Conservation (phyloP, 2,113 vertebrate species). For the Mellivora capensis region DNA sequence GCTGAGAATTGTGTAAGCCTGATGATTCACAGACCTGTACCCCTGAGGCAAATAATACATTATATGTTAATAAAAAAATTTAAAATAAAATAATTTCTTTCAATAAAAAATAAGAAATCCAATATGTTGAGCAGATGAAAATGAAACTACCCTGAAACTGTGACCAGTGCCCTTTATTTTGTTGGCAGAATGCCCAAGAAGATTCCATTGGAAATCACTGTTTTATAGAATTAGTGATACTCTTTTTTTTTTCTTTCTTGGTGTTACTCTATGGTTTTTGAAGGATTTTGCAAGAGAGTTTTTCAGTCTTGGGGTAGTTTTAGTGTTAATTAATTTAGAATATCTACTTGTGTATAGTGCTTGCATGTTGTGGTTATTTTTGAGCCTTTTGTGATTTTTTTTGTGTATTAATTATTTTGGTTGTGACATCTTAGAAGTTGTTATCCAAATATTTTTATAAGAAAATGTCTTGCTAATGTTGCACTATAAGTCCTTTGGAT, state of each 20-base stretch:
- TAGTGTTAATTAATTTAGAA: not conserved
- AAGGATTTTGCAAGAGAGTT: not conserved
- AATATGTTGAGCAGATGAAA: not conserved
- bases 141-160: not conserved
- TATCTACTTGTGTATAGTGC: not conserved
- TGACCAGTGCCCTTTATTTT: not conserved
- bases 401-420: not conserved
- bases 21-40: too few relatives aligned
- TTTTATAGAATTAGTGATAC: not conserved
- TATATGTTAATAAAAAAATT: too few relatives aligned
- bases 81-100: not conserved
- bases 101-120: not conserved
- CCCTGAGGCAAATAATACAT: too few relatives aligned
- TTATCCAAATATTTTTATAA: not conserved
- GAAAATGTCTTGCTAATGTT: constrained; percentile 3
- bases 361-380: constrained; percentile 11
- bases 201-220: not conserved
- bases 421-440: constrained; percentile 1
- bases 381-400: not conserved
- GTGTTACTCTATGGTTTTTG: not conserved
- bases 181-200: not conserved
- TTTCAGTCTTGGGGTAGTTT: not conserved
- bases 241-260: not conserved
- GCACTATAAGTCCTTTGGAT: not conserved
- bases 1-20: too few relatives aligned